phyloP scores from a whole-genome alignment of 2,888 invertebrate genomes.

The Drosophila neoperkinsi region DNA sequence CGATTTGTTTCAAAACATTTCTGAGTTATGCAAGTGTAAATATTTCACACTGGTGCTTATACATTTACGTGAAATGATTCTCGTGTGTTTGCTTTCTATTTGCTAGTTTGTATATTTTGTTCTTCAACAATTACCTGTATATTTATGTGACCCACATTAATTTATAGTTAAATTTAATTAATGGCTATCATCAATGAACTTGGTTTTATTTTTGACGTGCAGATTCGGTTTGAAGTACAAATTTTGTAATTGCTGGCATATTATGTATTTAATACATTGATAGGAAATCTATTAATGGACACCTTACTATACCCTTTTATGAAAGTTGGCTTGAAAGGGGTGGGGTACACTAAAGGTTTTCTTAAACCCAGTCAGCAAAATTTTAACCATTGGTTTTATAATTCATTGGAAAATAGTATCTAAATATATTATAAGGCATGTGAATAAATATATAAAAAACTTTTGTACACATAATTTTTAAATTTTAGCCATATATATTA shows the following conservation, averaged over 20 bases:
- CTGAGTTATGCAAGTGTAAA: conserved; percentile 53
- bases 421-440: neutral
- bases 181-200: conserved; percentile 37
- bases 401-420: neutral
- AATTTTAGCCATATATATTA: neutral
- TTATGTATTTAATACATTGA: neutral
- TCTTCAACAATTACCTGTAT: conserved; percentile 39
- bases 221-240: neutral
- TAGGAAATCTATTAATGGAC: neutral
- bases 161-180: conserved; percentile 8
- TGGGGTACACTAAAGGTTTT: neutral
- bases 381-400: neutral
- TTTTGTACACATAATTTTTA: neutral
- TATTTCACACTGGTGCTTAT: conserved; percentile 39
- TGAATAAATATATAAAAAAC: neutral
- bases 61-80: conserved; percentile 30
- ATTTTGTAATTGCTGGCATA: neutral
- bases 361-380: neutral
- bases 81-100: conserved; percentile 8
- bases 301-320: neutral
- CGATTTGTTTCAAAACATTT: conserved; percentile 29
- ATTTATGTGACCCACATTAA: conserved; percentile 54
- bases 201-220: conserved; percentile 5
- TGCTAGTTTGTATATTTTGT: conserved; percentile 9
- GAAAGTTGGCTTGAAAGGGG: neutral